Conservation (phyloP, 2,797 vertebrate species). For the Eutrigla gurnardus region DNA sequence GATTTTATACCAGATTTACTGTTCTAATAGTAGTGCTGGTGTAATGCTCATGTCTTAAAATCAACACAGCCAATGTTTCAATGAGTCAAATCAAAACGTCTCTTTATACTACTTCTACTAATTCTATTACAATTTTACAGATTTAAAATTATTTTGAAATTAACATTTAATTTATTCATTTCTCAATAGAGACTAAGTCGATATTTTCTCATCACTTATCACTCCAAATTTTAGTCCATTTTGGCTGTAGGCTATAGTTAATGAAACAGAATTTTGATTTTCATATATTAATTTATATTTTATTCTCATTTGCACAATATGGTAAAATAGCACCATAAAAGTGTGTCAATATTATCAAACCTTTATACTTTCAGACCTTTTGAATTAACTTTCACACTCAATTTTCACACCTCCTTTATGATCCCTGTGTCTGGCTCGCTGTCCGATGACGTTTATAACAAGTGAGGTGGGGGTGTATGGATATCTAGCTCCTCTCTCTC, state of each 20-base stretch:
- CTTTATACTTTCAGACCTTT: constrained; percentile 40
- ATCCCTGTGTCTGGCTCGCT: constrained; percentile 45
- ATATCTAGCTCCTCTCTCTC: constrained; percentile 63
- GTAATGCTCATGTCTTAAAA: not conserved
- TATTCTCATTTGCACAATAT: constrained; percentile 19
- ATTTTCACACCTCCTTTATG: constrained; percentile 70
- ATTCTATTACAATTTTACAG: not conserved
- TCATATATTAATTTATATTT: not conserved
- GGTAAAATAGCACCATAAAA: constrained; percentile 19
- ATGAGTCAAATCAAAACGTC: constrained; percentile 12
- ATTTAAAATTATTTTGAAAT: not conserved
- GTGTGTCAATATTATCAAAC: constrained; percentile 31
- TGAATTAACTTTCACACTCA: constrained; percentile 26
- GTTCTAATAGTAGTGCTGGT: not conserved
- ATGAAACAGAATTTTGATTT: not conserved
- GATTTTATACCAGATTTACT: not conserved
- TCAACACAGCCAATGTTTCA: not conserved
- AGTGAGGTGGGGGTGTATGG: constrained; percentile 47
- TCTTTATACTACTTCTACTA: not conserved
- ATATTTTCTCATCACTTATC: no score
- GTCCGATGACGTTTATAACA: constrained; percentile 30
- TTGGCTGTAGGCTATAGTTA: not conserved
- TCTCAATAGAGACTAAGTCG: not conserved
- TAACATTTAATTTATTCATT: not conserved
- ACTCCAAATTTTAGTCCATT: not conserved